Base-by-base conservation (phyloP, 2,888 invertebrate species). In the Pseudococcus jackbeardsleyi region DNA sequence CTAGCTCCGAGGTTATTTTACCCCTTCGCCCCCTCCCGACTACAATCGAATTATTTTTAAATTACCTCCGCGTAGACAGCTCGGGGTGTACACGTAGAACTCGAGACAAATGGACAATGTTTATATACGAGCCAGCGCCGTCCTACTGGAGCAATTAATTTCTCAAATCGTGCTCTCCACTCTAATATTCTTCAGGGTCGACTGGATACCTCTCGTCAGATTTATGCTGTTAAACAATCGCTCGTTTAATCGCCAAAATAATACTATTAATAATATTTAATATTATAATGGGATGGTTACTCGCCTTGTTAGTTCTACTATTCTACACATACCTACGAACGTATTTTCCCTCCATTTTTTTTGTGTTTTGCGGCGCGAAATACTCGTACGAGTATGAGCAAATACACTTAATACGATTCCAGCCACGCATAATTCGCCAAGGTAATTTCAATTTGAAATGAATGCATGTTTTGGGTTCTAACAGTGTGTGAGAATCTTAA, bases 41-140 rank as follows among this genome's bases (percentile, higher is more conserved):
- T 19, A 19, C 0, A 0, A 17, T 0, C 54, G 54, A 54, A 54
- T 54, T 7, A n/a, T 54, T 54, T 54, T 54, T 54, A 54, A 54
- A 54, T 54, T 54, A 54, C 54, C n/a, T 26, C 26, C 68, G 54
- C 54, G 15, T 5, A 8, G 4, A 54, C 54, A n/a, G 54, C 54
- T 54, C 54, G n/a, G 54, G 54, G n/a, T n/a, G 54, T 54, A 54
- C 54, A 54, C n/a, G 54, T n/a, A 50, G n/a, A n/a, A 7, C 54
- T 54, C n/a, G 54, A 54, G 54, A 54, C 54, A 54, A 54, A 54
- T 54, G 54, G 54, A 54, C 54, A 54, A 54, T 54, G 54, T 54
- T 54, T 54, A n/a, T 54, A n/a, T 17, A 50, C 46, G 46, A 2
- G 46, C 12, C 46, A 33, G 46, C 46, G 46, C 46, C 46, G 46